Base-by-base conservation (phyloP, 1,140 invertebrate genomes). In the Hylyphantes graminicola region DNA sequence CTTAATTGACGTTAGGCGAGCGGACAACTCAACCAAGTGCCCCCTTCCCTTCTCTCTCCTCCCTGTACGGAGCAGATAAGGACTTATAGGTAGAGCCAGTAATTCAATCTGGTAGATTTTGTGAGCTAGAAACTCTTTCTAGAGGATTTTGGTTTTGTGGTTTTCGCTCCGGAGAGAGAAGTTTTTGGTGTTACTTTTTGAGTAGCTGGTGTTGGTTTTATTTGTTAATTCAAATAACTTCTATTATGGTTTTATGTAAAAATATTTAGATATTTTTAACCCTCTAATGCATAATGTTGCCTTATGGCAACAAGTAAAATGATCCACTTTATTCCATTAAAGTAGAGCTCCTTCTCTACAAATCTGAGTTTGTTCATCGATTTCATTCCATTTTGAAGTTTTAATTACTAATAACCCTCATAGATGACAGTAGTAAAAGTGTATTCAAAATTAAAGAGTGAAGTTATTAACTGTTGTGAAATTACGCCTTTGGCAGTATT, bases 71-170 rank as follows among this genome's bases (percentile, higher is more conserved):
- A 17, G 80, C 53, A 83, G 80, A 83, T 83, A 83, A 83, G 80
- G 72, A 75, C 70, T 50, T 83, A 70, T 35, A 81, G 65, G 57
- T 61, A 19, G 59, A 83, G 70, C 51, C 72, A 83, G 70, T 83
- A 83, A 83, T 83, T 83, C 72, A 83, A 83, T 83, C 80, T 83
- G 80, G 80, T 63, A 83, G 80, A 83, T 75, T 83, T 74, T 64
- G 55, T 10, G 67, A 35, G 53, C n/a, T n/a, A 19, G 59, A 51
- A 76, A 21, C 61, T 65, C 76, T 78, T 53, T 67, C 21, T 17
- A 35, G 17, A 61, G 12, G 57, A 61, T 17, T n/a, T 21, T 21
- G 12, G 4, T 53, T 74, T 74, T 74, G 53, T 74, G 51, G 55
- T 74, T 35, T 74, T 74, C 35, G 72, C 51, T 17, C 19, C 72